phyloP scores from a whole-genome alignment of 2,888 invertebrate species.

The Amiota minor region DNA sequence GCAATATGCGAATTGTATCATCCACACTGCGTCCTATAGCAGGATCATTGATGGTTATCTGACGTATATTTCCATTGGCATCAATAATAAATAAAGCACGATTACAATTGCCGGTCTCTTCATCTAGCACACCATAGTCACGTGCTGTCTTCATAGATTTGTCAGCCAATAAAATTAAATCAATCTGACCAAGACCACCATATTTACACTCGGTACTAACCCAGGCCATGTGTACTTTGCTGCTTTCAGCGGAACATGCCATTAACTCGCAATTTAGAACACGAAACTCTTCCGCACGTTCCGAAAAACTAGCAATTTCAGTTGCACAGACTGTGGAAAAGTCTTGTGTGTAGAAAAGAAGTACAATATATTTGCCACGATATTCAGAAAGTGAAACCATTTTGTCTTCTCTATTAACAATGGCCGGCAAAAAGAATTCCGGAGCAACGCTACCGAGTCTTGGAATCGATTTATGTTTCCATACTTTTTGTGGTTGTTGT shows the following conservation, averaged over 20 bases:
- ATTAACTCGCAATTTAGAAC: constrained; percentile 88
- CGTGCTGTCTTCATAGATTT: constrained; percentile 87
- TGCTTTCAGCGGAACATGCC: constrained; percentile 95
- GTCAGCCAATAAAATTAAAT: constrained; percentile 93
- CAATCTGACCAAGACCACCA: constrained; percentile 93
- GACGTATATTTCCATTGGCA: constrained; percentile 86
- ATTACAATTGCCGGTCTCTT: constrained; percentile 90
- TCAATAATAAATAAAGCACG: constrained; percentile 97
- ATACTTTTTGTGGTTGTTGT: too few species aligned
- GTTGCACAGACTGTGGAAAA: constrained; percentile 91
- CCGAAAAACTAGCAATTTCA: constrained; percentile 97
- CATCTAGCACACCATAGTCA: constrained; percentile 91
- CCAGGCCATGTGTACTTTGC: constrained; percentile 97
- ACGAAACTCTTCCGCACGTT: constrained; percentile 86
- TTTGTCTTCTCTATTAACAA: not conserved
- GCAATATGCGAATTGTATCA: constrained; percentile 92
- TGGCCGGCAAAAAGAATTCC: constrained; percentile 41
- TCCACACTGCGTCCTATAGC: constrained; percentile 93
- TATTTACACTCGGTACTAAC: constrained; percentile 92
- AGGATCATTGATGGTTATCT: constrained; percentile 95
- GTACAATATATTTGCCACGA: constrained; percentile 87
- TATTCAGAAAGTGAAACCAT: constrained; percentile 78
- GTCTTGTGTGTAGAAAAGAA: constrained; percentile 92
- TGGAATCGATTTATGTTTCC: not conserved
- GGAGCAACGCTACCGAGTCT: constrained; percentile 38